Percentiles rank a stretch among this genome's conserved stretches.
Conservation (phyloP, 2,797 vertebrate genomes). For the Melanogrammus aeglefinus region DNA sequence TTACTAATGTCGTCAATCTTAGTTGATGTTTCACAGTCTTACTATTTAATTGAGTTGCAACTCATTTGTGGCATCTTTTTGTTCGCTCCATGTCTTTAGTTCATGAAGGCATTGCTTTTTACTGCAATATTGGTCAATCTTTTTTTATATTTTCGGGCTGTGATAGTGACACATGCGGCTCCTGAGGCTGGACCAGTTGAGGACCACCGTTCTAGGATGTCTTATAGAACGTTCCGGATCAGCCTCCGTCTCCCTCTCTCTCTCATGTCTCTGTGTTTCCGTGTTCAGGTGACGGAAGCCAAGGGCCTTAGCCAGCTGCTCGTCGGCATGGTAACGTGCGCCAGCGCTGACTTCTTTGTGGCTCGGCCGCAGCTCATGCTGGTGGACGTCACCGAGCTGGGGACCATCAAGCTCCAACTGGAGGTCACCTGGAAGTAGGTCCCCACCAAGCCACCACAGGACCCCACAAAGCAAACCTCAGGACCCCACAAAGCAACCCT, state of each 20-base stretch:
- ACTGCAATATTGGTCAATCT: too few relatives aligned
- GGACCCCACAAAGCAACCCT: background rate
- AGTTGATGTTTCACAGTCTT: too few relatives aligned
- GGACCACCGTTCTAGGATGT: too few relatives aligned
- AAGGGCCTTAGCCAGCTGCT: slow-evolving; percentile 87
- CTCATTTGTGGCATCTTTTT: too few relatives aligned
- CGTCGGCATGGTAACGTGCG: slow-evolving; percentile 86
- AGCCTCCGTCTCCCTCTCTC: background rate
- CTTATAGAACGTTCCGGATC: background rate
- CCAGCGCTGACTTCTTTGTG: slow-evolving; percentile 85
- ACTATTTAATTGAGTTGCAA: too few relatives aligned
- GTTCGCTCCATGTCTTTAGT: too few relatives aligned
- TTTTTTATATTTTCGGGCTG: too few relatives aligned
- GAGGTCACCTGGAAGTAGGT: slow-evolving; percentile 94
- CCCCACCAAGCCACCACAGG: slow-evolving; percentile 5
- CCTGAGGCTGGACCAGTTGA: too few relatives aligned
- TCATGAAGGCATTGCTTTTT: too few relatives aligned
- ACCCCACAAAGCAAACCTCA: background rate
- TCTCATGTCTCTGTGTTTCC: too few relatives aligned
- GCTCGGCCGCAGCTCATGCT: slow-evolving; percentile 83
- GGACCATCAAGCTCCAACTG: slow-evolving; percentile 94
- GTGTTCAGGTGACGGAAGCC: slow-evolving; percentile 84
- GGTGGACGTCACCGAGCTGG: slow-evolving; percentile 94
- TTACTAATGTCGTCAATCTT: too few relatives aligned
- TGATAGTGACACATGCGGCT: too few relatives aligned